Conservation (phyloP, 2,888 invertebrate species). For the Drosophila demipolita region DNA sequence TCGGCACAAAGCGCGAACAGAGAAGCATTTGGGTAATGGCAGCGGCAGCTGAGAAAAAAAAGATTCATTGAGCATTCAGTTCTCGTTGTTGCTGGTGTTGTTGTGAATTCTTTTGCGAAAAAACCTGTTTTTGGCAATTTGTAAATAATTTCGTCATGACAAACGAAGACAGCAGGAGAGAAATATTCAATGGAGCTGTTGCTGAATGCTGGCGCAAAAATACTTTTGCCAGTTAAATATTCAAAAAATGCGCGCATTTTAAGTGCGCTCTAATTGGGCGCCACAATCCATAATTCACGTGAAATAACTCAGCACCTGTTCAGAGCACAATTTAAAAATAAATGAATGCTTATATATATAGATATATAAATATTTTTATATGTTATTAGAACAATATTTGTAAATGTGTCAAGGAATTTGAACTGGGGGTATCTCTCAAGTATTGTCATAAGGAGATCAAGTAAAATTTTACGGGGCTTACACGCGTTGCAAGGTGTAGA, state of each 20-base stretch:
- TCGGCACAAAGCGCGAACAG: slow-evolving; percentile 18
- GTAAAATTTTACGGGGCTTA: neutral
- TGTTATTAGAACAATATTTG: neutral
- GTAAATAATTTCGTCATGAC: slow-evolving; percentile 73
- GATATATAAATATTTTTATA: neutral
- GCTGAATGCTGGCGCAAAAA: slow-evolving; percentile 26
- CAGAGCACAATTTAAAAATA: neutral
- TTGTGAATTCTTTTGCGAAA: slow-evolving; percentile 36
- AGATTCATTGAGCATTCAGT: slow-evolving; percentile 56
- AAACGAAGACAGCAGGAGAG: slow-evolving; percentile 34
- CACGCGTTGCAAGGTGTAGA: slow-evolving; percentile 5
- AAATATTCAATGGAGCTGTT: slow-evolving; percentile 21
- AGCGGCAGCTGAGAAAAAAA: slow-evolving; percentile 36
- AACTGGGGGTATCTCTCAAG: neutral
- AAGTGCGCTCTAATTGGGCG: slow-evolving; percentile 62
- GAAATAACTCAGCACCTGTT: slow-evolving; percentile 47
- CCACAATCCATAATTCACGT: slow-evolving; percentile 49
- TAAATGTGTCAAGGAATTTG: neutral
- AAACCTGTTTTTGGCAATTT: slow-evolving; percentile 72
- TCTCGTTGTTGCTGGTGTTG: slow-evolving; percentile 1
- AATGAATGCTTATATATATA: slow-evolving; percentile 8
- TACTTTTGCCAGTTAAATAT: slow-evolving; percentile 41
- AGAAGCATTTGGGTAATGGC: slow-evolving; percentile 26
- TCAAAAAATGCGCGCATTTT: slow-evolving; percentile 51
- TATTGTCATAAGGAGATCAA: neutral